Evolutionary conservation across 35 echinoderm and acorn worm species (phyloP).

Genomic region (Lytechinus variegatus): DNA sequence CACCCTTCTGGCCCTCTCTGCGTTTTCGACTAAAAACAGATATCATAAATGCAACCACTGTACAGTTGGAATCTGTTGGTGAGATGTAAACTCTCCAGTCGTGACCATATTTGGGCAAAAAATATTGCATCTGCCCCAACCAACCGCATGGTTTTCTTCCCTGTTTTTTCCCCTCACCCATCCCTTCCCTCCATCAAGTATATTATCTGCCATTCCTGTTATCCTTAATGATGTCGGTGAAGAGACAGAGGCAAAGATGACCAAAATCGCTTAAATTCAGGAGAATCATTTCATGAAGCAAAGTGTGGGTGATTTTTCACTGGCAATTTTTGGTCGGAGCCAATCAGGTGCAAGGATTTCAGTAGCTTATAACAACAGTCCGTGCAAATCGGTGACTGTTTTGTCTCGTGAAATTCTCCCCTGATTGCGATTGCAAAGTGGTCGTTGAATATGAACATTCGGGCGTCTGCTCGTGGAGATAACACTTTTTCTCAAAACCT

Average conservation of each 20-base stretch:
- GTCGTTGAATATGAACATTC: background rate
- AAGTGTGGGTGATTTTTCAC: too few relatives aligned
- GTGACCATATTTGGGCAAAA: slow-evolving; percentile 46
- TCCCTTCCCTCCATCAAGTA: background rate
- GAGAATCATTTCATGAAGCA: too few relatives aligned
- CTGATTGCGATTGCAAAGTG: background rate
- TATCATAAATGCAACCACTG: background rate
- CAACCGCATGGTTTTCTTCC: background rate
- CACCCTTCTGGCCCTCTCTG: background rate
- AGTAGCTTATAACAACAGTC: too few relatives aligned
- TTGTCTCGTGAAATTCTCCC: too few relatives aligned
- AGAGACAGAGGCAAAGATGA: background rate
- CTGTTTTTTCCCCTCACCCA: background rate
- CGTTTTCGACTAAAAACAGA: background rate
- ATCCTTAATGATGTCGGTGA: background rate
- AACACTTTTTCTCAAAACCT: background rate
- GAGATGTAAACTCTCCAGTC: background rate
- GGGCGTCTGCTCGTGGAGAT: background rate
- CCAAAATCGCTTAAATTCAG: too few relatives aligned
- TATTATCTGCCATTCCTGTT: background rate
- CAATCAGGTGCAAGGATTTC: too few relatives aligned
- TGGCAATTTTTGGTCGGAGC: too few relatives aligned
- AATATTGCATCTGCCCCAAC: slow-evolving; percentile 31
- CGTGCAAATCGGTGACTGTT: too few relatives aligned
- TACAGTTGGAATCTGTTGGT: background rate